Conservation (phyloP, 2,797 vertebrate genomes). For the Gallirallus australis region DNA sequence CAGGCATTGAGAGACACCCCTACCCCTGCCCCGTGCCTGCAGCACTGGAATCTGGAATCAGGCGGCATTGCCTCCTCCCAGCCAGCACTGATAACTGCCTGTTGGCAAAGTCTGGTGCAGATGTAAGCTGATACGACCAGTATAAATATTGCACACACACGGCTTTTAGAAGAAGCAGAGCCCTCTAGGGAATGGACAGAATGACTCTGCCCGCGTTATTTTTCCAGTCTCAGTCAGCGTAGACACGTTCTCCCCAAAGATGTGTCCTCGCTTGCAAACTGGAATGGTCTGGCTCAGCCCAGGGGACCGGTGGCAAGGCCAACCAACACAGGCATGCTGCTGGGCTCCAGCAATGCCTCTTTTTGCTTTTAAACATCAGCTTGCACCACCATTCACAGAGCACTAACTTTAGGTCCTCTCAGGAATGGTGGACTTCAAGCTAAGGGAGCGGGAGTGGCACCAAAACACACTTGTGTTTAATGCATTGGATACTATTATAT, state of each 20-base stretch:
- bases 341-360: not conserved
- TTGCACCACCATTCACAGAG: rapidly evolving
- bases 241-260: not conserved
- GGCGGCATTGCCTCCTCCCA: not conserved
- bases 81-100: not conserved
- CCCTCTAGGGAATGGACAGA: not conserved
- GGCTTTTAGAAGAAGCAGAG: not conserved
- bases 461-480: not conserved
- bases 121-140: not conserved
- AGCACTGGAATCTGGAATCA: not conserved
- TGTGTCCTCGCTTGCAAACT: not conserved
- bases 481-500: not conserved
- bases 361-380: not conserved
- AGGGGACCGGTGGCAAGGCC: not conserved
- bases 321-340: rapidly evolving
- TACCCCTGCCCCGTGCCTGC: not conserved
- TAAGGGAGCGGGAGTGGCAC: rapidly evolving
- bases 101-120: not conserved
- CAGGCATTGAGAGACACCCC: not conserved
- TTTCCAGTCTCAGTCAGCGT: not conserved
- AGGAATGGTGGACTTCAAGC: not conserved
- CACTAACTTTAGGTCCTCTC: not conserved
- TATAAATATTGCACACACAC: not conserved
- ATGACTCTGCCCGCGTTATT: rapidly evolving
- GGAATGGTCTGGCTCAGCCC: not conserved